Percentiles rank a stretch among this genome's conserved stretches.
phyloP scores from a whole-genome alignment of 2,113 vertebrate genomes.

The Microcebus ravelobensis region DNA sequence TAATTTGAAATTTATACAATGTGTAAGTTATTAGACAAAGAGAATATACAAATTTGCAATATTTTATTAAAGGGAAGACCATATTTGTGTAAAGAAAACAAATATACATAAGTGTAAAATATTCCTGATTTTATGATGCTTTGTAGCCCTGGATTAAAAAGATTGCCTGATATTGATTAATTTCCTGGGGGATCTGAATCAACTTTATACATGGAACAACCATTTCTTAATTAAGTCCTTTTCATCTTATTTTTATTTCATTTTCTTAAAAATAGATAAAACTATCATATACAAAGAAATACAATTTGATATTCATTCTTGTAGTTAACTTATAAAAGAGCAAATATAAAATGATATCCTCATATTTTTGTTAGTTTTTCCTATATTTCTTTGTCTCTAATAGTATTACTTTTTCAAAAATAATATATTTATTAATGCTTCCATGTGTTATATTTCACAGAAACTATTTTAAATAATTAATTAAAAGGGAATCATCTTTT shows the following conservation, averaged over 20 bases:
- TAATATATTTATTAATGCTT: background rate
- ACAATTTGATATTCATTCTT: background rate
- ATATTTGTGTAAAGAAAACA: background rate
- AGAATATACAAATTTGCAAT: background rate
- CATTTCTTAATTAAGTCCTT: background rate
- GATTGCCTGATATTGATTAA: background rate
- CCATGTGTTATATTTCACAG: background rate
- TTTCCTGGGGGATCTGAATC: background rate
- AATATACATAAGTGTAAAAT: accelerated
- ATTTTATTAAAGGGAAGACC: background rate
- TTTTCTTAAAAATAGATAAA: background rate
- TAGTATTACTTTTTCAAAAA: background rate
- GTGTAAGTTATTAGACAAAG: background rate
- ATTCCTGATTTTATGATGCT: background rate
- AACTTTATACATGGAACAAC: background rate
- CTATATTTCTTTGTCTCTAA: background rate
- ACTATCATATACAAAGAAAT: background rate
- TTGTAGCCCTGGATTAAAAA: background rate
- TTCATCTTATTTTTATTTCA: background rate
- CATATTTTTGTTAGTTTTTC: background rate
- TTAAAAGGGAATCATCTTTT: background rate
- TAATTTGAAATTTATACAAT: background rate
- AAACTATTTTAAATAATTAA: background rate
- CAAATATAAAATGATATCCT: background rate
- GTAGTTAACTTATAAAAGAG: background rate